Conservation (phyloP, 2,797 vertebrate genomes). For the Manis pentadactyla region DNA sequence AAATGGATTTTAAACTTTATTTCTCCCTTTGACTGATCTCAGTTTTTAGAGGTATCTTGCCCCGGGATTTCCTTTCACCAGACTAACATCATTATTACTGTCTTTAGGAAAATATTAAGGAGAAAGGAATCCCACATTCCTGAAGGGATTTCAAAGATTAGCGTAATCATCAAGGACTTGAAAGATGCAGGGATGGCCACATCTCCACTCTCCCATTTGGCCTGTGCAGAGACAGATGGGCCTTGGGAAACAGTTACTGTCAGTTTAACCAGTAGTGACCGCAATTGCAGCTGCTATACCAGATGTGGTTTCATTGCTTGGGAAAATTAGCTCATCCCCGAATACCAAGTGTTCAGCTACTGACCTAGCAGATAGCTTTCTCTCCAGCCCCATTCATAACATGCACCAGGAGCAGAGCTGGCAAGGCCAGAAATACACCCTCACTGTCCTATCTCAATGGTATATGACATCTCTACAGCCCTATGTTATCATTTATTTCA, state of each 20-base stretch:
- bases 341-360: not conserved
- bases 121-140: not conserved
- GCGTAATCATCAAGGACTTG: not conserved
- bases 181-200: not conserved
- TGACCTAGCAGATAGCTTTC: not conserved
- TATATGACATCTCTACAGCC: not conserved
- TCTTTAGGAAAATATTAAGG: not conserved
- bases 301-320: not conserved
- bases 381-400: not conserved
- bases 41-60: too few species aligned
- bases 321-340: not conserved
- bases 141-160: not conserved
- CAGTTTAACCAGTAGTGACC: not conserved
- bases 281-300: not conserved
- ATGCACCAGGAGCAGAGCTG: not conserved
- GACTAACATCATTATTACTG: not conserved
- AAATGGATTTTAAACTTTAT: too few species aligned
- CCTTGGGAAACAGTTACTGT: not conserved
- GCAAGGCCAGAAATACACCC: not conserved
- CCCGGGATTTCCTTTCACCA: too few species aligned
- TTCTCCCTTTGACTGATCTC: too few species aligned
- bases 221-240: not conserved
- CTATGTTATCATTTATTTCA: not conserved
- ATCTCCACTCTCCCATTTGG: not conserved
- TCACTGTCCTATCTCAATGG: not conserved